Evolutionary conservation across 2,888 invertebrate species (phyloP), one percentile per base, ranked within the genome.

Genomic region (Pegoplata infirma): DNA sequence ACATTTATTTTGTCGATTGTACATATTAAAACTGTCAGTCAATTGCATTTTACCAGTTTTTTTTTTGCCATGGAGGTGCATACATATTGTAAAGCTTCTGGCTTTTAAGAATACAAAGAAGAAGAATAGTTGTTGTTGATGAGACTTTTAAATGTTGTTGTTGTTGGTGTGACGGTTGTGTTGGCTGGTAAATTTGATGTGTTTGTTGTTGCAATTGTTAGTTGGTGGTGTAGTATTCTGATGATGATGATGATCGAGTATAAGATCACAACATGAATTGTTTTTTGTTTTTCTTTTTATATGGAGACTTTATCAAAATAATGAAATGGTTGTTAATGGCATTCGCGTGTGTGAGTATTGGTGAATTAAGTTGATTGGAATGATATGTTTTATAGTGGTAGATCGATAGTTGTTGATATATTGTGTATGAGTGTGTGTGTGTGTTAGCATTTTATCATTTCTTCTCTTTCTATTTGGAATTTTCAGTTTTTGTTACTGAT

Each of bases 21-120:
- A 58, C 71, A 72, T 79, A 79, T 79, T 79, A 75, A 79, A 75
- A 73, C 71, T 79, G 79, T 79, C 79, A 79, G 79, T 79, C 79
- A 79, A 75, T 67, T 67, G 51, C 55, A 75, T 58, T 79, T 75
- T 72, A 67, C 56, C 63, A 63, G 71, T 71, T 58, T 28, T 44
- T n/a, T n/a, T n/a, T n/a, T n/a, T n/a, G n/a, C 10, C 56, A 76
- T 19, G 61, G 47, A 75, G 66, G 44, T 72, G 56, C 56, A 72
- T 69, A 55, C 44, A 77, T 17, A 49, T 67, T 63, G 66, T 46
- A 53, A 67, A 72, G 79, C 71, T 79, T 79, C 71, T 79, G 79
- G 67, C 75, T 63, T 79, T 74, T 69, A 71, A n/a, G n/a, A n/a
- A 2, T 32, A 32, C n/a, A 32, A 32, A 32, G 12, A 10, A 32